phyloP scores from a whole-genome alignment of 2,797 vertebrate genomes.

The Gobionotothen gibberifrons region DNA sequence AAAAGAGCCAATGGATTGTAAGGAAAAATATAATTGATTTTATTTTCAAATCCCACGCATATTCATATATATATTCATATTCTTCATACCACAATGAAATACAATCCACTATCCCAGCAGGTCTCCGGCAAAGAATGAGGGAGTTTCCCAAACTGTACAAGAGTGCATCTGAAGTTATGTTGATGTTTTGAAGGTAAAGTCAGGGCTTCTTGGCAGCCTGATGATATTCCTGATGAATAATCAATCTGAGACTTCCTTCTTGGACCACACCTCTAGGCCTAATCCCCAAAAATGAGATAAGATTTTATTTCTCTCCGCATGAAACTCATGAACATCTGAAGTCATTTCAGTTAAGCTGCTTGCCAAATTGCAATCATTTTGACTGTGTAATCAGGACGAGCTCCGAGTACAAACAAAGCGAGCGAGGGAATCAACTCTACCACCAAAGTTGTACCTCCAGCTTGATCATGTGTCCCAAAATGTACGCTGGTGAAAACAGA shows the following conservation, averaged over 20 bases:
- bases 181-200: not conserved
- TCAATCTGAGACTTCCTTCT: not conserved
- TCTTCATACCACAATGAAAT: constrained; percentile 1
- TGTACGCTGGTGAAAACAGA: not conserved
- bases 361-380: not conserved
- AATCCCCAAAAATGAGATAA: not conserved
- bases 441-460: not conserved
- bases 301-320: not conserved
- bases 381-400: not conserved
- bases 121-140: not conserved
- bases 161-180: not conserved
- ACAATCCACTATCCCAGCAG: not conserved
- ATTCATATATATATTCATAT: too few relatives aligned
- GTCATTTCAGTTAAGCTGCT: not conserved
- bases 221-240: not conserved
- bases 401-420: not conserved
- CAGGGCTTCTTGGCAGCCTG: not conserved
- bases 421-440: not conserved
- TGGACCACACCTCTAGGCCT: not conserved
- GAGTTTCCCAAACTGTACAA: not conserved
- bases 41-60: constrained; percentile 2
- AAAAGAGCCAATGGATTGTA: not conserved
- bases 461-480: not conserved
- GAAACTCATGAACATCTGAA: not conserved
- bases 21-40: not conserved